A percentile compares a stretch with the other conserved stretches of the same genome.
Evolutionary conservation across 2,113 vertebrate genomes (phyloP).

Genomic region (Pongo pygmaeus): DNA sequence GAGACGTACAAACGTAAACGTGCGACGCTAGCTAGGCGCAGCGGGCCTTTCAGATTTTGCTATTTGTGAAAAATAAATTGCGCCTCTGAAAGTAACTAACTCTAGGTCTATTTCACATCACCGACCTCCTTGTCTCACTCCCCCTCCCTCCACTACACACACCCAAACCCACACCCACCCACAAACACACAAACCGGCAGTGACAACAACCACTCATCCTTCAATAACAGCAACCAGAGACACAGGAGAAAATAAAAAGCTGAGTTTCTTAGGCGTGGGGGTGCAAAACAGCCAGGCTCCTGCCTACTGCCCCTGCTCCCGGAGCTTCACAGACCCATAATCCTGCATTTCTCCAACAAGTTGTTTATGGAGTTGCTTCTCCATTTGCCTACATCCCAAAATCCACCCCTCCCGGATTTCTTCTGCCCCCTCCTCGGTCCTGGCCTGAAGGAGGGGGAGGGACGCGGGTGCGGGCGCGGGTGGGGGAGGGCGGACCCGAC

Average conservation of each 20-base stretch:
- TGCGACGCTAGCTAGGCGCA: background rate
- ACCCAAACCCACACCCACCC: background rate
- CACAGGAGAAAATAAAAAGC: background rate
- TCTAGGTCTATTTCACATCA: background rate
- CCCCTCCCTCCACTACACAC: background rate
- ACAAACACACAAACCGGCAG: background rate
- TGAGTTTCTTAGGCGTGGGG: background rate
- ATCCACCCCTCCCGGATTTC: background rate
- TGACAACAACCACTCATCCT: background rate
- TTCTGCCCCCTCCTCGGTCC: background rate
- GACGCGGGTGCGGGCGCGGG: background rate
- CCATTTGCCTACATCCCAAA: conserved; percentile 55
- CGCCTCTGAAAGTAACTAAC: conserved; percentile 1
- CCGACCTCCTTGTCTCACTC: background rate
- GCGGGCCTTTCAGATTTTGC: background rate
- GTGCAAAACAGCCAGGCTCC: background rate
- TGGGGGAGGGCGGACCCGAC: conserved; percentile 39
- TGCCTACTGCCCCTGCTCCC: background rate
- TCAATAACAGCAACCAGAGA: background rate
- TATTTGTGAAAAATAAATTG: conserved; percentile 52
- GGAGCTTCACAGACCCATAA: background rate
- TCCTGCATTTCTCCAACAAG: conserved; percentile 63
- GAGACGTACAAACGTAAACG: background rate
- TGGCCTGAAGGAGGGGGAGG: conserved; percentile 24
- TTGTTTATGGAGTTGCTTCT: conserved; percentile 74